Percentiles rank a stretch among this genome's conserved stretches.
phyloP scores from a whole-genome alignment of 1,140 invertebrate species.

The Megathymus violae region DNA sequence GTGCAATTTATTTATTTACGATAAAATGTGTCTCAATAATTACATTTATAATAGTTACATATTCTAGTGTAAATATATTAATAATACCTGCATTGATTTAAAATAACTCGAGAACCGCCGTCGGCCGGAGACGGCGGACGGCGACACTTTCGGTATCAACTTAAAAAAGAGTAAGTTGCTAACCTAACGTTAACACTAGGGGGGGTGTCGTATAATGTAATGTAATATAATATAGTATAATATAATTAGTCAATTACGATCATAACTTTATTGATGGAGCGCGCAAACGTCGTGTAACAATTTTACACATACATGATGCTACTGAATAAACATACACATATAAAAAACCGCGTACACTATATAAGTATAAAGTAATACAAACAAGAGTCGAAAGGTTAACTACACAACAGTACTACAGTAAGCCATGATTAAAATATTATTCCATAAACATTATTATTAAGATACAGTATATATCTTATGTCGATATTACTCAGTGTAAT shows the following conservation, averaged over 20 bases:
- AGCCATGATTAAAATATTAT: slow-evolving; percentile 82
- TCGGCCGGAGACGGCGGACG: too few relatives aligned
- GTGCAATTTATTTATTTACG: slow-evolving; percentile 78
- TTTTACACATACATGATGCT: slow-evolving; percentile 81
- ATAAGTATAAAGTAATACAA: slow-evolving; percentile 78
- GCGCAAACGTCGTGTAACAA: slow-evolving; percentile 62
- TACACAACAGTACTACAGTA: slow-evolving; percentile 82
- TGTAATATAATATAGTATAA: slow-evolving; percentile 66
- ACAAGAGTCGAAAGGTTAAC: slow-evolving; percentile 80
- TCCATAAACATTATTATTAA: slow-evolving; percentile 75
- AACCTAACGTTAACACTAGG: slow-evolving; percentile 80
- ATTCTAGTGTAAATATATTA: slow-evolving; percentile 82
- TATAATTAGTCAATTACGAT: slow-evolving; percentile 85
- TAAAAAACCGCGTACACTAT: slow-evolving; percentile 82
- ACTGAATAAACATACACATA: slow-evolving; percentile 83
- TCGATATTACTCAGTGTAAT: slow-evolving; percentile 67
- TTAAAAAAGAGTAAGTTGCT: slow-evolving; percentile 70
- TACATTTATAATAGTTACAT: slow-evolving; percentile 79
- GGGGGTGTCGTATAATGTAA: too few relatives aligned
- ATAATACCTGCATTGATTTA: slow-evolving; percentile 83
- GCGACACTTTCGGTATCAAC: slow-evolving; percentile 67
- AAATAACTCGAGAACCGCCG: slow-evolving; percentile 76
- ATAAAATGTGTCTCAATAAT: slow-evolving; percentile 78
- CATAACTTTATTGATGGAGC: slow-evolving; percentile 75
- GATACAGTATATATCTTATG: slow-evolving; percentile 74